Conservation (phyloP, 2,113 vertebrate genomes). For the Amia ocellicauda region DNA sequence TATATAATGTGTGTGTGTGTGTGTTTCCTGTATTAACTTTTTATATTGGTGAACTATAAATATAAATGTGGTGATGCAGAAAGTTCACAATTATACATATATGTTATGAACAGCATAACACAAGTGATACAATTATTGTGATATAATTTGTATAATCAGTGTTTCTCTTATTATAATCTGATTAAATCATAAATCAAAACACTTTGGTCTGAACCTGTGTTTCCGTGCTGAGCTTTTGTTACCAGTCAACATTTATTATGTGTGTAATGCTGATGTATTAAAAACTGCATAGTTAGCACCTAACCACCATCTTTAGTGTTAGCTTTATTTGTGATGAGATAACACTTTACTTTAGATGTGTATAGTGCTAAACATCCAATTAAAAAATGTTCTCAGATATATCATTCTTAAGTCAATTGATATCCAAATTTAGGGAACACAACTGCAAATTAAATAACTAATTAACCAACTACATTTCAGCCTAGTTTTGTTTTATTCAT, state of each 20-base stretch:
- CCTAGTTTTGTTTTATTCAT: too few relatives aligned
- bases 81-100: too few relatives aligned
- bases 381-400: too few relatives aligned
- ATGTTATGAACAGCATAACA: too few relatives aligned
- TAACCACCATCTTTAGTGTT: too few relatives aligned
- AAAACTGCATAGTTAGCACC: neutral
- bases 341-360: neutral
- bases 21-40: neutral
- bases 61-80: too few relatives aligned
- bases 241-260: slow-evolving; percentile 4
- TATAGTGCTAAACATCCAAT: neutral
- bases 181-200: slow-evolving; percentile 16
- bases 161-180: slow-evolving; percentile 12
- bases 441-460: too few relatives aligned
- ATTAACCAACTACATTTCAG: too few relatives aligned
- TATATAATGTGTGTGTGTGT: neutral
- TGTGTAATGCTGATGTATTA: neutral
- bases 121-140: too few relatives aligned
- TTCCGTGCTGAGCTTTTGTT: neutral
- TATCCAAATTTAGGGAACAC: too few relatives aligned
- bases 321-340: too few relatives aligned
- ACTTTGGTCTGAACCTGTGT: slow-evolving; percentile 10
- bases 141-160: slow-evolving; percentile 14
- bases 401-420: too few relatives aligned
- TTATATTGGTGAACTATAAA: neutral